Conservation (phyloP, 2,113 vertebrate species). For the Alligator mississippiensis region DNA sequence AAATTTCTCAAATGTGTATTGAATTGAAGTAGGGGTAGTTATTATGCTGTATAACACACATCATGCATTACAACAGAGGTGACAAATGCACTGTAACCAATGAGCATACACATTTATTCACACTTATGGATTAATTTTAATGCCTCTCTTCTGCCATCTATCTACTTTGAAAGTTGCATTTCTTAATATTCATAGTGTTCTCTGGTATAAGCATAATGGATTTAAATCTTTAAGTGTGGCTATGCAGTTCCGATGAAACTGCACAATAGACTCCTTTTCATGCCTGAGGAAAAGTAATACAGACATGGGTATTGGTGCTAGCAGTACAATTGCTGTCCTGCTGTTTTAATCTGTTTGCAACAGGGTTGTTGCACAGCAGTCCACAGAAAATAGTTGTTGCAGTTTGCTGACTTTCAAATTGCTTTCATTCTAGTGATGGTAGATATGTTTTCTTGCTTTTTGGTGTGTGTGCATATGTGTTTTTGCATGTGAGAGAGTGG, state of each 20-base stretch:
- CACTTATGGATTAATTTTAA: neutral
- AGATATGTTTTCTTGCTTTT: neutral
- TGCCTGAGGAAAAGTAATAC: constrained; percentile 20
- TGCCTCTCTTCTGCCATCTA: neutral
- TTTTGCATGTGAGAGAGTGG: too few relatives aligned
- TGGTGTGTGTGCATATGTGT: too few relatives aligned
- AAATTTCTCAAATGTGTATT: neutral
- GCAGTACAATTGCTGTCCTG: constrained; percentile 28
- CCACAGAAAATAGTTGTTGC: constrained; percentile 21
- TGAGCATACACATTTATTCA: neutral
- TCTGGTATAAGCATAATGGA: neutral
- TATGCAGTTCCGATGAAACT: constrained; percentile 12
- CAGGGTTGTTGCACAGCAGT: constrained; percentile 11
- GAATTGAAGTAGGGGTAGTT: neutral
- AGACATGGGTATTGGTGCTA: constrained; percentile 7
- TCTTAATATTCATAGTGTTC: constrained; percentile 4
- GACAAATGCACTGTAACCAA: neutral
- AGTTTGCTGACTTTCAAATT: constrained; percentile 47
- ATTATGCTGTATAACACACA: neutral
- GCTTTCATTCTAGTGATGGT: constrained; percentile 20
- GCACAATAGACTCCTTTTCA: neutral
- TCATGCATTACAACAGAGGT: neutral
- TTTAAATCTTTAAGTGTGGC: neutral
- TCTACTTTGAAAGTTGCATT: neutral
- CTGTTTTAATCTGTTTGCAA: constrained; percentile 43